Percentiles rank a stretch among this genome's conserved stretches.
Conservation (phyloP, 2,797 vertebrate species). For the Iguana delicatissima region DNA sequence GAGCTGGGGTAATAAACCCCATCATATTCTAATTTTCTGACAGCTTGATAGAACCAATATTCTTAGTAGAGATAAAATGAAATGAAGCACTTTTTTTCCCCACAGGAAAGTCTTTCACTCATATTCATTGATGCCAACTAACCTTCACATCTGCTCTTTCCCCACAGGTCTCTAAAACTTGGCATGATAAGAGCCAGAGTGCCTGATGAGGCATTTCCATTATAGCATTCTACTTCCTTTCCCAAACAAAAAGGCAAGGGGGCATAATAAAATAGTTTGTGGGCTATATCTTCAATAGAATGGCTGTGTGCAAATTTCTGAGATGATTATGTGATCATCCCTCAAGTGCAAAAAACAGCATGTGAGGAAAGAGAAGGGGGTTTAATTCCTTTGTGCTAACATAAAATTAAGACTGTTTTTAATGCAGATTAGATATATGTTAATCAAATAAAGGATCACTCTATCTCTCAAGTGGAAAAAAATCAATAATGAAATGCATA, state of each 20-base stretch:
- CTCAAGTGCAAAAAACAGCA: slow-evolving; percentile 60
- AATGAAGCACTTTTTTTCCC: slow-evolving; percentile 77
- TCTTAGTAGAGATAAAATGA: slow-evolving; percentile 71
- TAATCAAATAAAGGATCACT: slow-evolving; percentile 60
- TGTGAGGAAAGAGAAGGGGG: slow-evolving; percentile 43
- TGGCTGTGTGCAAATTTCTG: slow-evolving; percentile 74
- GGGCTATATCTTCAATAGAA: slow-evolving; percentile 68
- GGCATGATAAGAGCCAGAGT: slow-evolving; percentile 68
- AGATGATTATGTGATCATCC: slow-evolving; percentile 70
- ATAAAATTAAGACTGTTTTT: slow-evolving; percentile 57
- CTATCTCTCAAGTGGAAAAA: slow-evolving; percentile 40
- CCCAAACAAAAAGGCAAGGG: slow-evolving; percentile 62
- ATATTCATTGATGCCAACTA: slow-evolving; percentile 76
- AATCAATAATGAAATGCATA: slow-evolving; percentile 50
- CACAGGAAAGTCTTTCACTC: slow-evolving; percentile 77
- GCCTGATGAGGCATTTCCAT: slow-evolving; percentile 74
- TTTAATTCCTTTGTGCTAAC: slow-evolving; percentile 62
- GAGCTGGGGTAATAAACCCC: slow-evolving; percentile 68
- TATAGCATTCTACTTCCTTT: slow-evolving; percentile 76
- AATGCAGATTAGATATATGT: slow-evolving; percentile 65
- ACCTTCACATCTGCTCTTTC: slow-evolving; percentile 80
- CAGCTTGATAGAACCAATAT: slow-evolving; percentile 74
- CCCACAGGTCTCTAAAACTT: slow-evolving; percentile 75
- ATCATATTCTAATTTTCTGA: slow-evolving; percentile 76
- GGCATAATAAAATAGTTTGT: slow-evolving; percentile 68